These are phyloP conservation scores for Leptarthrus brevirostris DNA, from an alignment of 2,888 invertebrate species.

Conservation along the genomic window DNA sequence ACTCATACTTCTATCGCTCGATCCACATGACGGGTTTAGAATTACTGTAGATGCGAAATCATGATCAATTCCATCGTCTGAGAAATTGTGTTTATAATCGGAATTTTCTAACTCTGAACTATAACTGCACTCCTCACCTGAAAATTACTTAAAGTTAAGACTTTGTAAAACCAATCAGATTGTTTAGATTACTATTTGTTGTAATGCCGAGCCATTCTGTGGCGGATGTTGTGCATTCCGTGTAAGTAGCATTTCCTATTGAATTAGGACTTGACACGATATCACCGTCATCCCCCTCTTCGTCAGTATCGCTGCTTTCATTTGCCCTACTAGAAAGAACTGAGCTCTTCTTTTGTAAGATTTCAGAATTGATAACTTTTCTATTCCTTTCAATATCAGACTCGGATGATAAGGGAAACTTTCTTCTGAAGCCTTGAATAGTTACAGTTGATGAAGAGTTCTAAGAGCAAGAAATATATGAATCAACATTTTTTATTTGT, in stretches of 20 bases:
- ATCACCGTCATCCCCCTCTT: slow-evolving; percentile 70
- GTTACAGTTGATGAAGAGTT: neutral
- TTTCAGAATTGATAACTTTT: neutral
- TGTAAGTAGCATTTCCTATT: slow-evolving; percentile 63
- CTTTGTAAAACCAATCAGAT: neutral
- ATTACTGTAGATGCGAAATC: slow-evolving; percentile 80
- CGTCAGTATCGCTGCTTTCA: slow-evolving; percentile 64
- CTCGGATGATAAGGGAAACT: slow-evolving; percentile 56
- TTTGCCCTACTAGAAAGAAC: slow-evolving; percentile 45
- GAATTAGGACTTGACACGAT: slow-evolving; percentile 73
- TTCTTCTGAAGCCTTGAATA: slow-evolving; percentile 44
- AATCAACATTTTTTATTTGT: too few species aligned
- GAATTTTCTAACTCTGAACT: slow-evolving; percentile 80
- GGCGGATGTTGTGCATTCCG: slow-evolving; percentile 73
- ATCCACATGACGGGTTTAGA: slow-evolving; percentile 75
- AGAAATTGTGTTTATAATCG: slow-evolving; percentile 70
- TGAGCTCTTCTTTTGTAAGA: slow-evolving; percentile 5
- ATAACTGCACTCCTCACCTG: slow-evolving; percentile 83
- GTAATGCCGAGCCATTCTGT: slow-evolving; percentile 91
- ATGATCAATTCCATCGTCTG: slow-evolving; percentile 71
- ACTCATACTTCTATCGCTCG: slow-evolving; percentile 84
- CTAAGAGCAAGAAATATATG: neutral
- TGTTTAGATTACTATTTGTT: slow-evolving; percentile 75
- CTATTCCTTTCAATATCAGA: slow-evolving; percentile 56
- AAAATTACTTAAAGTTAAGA: slow-evolving; percentile 36